A percentile compares a stretch with the other conserved stretches of the same genome.
These are phyloP conservation scores for Porites lobata DNA, from an alignment of 92 coral and sea anemone genomes.

Conservation along the genomic window DNA sequence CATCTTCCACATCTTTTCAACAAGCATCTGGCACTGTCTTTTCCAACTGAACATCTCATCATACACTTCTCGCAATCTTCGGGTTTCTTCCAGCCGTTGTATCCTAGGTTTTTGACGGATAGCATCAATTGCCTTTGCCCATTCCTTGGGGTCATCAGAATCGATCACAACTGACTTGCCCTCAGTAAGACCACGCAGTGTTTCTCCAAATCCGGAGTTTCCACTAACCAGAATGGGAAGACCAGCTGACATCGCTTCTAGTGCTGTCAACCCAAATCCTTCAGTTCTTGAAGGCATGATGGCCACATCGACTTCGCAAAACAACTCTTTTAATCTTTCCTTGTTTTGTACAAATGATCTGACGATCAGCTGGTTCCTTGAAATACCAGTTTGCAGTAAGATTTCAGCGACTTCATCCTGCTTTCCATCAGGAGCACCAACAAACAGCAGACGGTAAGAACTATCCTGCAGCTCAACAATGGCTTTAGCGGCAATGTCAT, in stretches of 20 bases:
- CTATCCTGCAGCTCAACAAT: background rate
- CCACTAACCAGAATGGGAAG: background rate
- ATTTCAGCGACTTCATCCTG: background rate
- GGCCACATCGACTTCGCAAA: background rate
- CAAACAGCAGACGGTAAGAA: background rate
- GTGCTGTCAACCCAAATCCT: background rate
- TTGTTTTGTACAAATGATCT: background rate
- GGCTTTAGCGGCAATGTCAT: background rate
- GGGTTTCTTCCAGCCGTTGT: background rate
- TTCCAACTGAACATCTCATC: background rate
- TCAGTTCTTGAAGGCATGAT: background rate
- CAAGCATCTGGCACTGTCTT: background rate
- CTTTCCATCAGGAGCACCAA: background rate
- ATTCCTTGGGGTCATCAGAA: background rate
- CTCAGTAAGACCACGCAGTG: background rate
- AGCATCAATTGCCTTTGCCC: background rate
- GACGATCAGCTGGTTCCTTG: background rate
- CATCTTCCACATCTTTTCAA: background rate
- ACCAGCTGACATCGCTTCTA: background rate
- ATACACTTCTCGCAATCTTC: background rate
- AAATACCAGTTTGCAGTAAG: background rate
- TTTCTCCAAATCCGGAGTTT: background rate
- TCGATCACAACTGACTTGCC: background rate
- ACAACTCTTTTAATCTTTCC: background rate
- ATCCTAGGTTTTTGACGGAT: background rate